Evolutionary conservation across 2,113 vertebrate species (phyloP).

Genomic region (Gymnobelideus leadbeateri): DNA sequence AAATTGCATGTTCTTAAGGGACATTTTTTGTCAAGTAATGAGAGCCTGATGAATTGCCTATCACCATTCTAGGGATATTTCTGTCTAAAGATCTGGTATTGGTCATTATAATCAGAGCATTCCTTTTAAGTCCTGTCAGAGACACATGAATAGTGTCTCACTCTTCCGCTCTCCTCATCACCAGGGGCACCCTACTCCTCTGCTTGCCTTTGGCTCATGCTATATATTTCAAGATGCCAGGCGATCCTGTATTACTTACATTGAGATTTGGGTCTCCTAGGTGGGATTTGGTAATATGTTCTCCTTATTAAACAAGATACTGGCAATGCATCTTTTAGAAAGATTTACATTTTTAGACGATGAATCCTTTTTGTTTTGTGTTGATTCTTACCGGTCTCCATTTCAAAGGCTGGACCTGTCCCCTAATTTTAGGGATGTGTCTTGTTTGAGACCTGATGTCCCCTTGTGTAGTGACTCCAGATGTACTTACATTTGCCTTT

Average conservation of each 20-base stretch:
- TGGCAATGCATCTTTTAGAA: neutral
- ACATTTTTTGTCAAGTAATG: neutral
- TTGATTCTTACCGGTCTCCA: neutral
- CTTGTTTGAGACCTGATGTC: neutral
- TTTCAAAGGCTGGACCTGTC: neutral
- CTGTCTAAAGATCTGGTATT: neutral
- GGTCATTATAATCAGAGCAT: neutral
- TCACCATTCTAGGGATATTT: neutral
- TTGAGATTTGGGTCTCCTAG: neutral
- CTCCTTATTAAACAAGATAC: neutral
- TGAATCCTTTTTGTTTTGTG: neutral
- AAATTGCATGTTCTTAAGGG: neutral
- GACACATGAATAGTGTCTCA: neutral
- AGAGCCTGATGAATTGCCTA: conserved; percentile 4
- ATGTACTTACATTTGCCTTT: neutral
- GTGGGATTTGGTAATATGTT: neutral
- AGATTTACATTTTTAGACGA: neutral
- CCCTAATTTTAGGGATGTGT: neutral
- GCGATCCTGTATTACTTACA: neutral
- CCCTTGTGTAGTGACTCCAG: neutral
- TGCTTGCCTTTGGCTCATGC: neutral
- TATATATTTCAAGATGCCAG: neutral
- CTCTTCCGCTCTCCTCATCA: neutral
- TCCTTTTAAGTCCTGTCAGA: neutral
- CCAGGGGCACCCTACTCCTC: neutral